Conservation (phyloP, 2,113 vertebrate species). For the Camelus dromedarius region DNA sequence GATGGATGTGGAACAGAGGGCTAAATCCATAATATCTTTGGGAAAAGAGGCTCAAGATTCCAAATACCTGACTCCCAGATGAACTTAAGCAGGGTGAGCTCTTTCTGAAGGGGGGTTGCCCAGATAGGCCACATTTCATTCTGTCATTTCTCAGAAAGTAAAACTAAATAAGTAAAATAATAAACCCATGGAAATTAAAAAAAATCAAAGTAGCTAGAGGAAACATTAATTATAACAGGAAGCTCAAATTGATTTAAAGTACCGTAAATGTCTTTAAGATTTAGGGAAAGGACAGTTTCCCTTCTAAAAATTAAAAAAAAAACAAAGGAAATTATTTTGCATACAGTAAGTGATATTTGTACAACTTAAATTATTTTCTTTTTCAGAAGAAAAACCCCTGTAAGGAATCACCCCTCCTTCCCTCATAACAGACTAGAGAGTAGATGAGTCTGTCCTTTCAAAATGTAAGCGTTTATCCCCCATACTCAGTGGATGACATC, state of each 20-base stretch:
- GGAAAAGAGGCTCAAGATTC: neutral
- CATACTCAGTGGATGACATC: neutral
- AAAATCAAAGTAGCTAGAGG: conserved; percentile 71
- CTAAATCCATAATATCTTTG: neutral
- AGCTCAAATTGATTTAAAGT: conserved; percentile 75
- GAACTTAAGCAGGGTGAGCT: neutral
- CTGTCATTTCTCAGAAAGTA: conserved; percentile 43
- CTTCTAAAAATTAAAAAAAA: neutral
- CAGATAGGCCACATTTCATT: conserved; percentile 62
- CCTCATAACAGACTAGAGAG: neutral
- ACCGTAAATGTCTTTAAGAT: conserved; percentile 67
- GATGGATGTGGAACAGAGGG: neutral
- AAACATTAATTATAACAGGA: conserved; percentile 76
- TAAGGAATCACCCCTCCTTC: neutral
- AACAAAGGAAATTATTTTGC: neutral
- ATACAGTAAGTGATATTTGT: neutral
- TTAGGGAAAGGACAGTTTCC: neutral
- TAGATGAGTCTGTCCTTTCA: neutral
- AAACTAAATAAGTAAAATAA: neutral
- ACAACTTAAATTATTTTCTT: neutral
- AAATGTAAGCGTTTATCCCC: neutral
- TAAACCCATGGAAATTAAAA: conserved; percentile 29
- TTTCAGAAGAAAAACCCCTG: neutral
- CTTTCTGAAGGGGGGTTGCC: neutral
- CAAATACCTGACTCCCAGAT: neutral